These are phyloP conservation scores for Isaurus tuberculatus DNA, from an alignment of 92 coral and sea anemone genomes.

Conservation along the genomic window DNA sequence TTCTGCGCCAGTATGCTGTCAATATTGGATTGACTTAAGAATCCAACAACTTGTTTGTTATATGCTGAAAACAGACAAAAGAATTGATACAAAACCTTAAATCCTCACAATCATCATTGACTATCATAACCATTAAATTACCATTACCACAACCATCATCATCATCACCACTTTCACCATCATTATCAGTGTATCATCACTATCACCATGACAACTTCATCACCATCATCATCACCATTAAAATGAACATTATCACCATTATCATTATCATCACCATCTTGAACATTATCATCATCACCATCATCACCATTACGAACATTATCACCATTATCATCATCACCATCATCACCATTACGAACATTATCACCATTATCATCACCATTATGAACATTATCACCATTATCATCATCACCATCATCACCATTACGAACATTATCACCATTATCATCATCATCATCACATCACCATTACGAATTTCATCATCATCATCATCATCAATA, in stretches of 20 bases:
- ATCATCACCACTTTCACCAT: background rate
- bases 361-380: background rate
- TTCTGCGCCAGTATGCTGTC: slow-evolving; percentile 78
- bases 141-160: background rate
- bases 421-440: background rate
- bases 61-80: slow-evolving; percentile 68
- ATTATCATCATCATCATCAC: background rate
- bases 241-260: background rate
- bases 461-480: no score
- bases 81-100: background rate
- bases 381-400: no score
- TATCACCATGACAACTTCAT: background rate
- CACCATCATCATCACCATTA: background rate
- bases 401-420: background rate
- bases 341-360: background rate
- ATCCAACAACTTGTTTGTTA: slow-evolving; percentile 94
- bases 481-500: background rate
- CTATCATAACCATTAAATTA: background rate
- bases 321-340: background rate
- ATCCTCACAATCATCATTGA: background rate
- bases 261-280: background rate
- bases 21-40: slow-evolving; percentile 84
- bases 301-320: background rate
- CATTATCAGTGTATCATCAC: no score
- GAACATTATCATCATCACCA: background rate